These are phyloP conservation scores for Xiphophorus couchianus DNA, from an alignment of 2,113 vertebrate species.

Conservation along the genomic window DNA sequence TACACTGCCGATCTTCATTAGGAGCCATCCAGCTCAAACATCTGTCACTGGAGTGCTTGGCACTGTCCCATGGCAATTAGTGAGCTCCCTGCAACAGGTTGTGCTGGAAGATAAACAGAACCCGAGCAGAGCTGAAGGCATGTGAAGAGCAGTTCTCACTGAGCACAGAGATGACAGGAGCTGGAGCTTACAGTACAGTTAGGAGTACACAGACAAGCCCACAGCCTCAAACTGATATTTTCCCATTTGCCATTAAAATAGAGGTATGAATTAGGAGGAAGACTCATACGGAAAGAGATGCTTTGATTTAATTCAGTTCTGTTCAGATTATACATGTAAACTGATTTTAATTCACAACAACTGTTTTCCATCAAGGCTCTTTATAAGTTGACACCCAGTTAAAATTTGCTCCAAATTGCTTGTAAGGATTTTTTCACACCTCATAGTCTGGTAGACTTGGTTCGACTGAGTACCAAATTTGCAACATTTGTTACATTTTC, in stretches of 20 bases:
- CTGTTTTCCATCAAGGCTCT: too few relatives aligned
- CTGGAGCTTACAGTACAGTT: neutral
- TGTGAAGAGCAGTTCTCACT: slow-evolving; percentile 1
- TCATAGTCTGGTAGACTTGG: too few relatives aligned
- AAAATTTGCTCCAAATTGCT: too few relatives aligned
- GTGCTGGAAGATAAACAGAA: slow-evolving; percentile 68
- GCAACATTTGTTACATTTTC: too few relatives aligned
- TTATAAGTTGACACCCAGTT: too few relatives aligned
- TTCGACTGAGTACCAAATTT: too few relatives aligned
- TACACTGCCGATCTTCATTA: slow-evolving; percentile 69
- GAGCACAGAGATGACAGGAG: slow-evolving; percentile 6
- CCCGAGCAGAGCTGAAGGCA: slow-evolving; percentile 34
- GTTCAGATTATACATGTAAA: neutral
- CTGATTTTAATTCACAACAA: too few relatives aligned
- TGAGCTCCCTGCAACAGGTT: slow-evolving; percentile 69
- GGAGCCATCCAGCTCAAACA: slow-evolving; percentile 64
- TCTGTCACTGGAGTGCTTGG: slow-evolving; percentile 68
- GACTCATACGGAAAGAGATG: neutral
- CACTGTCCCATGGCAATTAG: slow-evolving; percentile 66
- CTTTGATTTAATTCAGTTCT: neutral
- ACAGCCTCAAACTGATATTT: neutral
- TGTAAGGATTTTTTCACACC: too few relatives aligned
- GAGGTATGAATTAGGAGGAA: neutral
- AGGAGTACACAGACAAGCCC: neutral
- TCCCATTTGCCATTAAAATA: neutral